These are phyloP conservation scores for Subacronicta megacephala DNA, from an alignment of 2,888 invertebrate species.

Conservation along the genomic window DNA sequence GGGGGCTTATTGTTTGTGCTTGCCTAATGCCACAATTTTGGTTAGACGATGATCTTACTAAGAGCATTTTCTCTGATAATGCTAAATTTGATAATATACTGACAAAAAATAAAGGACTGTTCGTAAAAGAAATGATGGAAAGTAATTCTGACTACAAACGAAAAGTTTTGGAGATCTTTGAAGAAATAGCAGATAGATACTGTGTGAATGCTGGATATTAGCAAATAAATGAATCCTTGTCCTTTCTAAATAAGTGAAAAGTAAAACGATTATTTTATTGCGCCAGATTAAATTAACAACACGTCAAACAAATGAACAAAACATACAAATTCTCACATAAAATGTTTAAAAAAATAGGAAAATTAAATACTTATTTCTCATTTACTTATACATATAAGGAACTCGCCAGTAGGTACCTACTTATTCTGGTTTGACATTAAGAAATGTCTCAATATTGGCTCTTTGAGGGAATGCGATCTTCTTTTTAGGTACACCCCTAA, in stretches of 20 bases:
- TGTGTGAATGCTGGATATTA: slow-evolving; percentile 57
- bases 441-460: background rate
- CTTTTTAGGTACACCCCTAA: slow-evolving; percentile 31
- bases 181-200: slow-evolving; percentile 88
- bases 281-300: no score
- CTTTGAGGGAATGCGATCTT: slow-evolving; percentile 9
- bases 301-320: no score
- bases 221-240: background rate
- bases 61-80: slow-evolving; percentile 81
- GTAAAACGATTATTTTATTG: no score
- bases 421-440: background rate
- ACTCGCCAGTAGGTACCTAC: no score
- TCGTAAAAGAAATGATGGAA: slow-evolving; percentile 88
- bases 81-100: slow-evolving; percentile 89
- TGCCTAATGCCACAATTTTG: slow-evolving; percentile 88
- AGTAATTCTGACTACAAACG: slow-evolving; percentile 82
- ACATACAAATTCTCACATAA: background rate
- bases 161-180: slow-evolving; percentile 87
- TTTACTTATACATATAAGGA: no score
- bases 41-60: slow-evolving; percentile 85
- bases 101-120: slow-evolving; percentile 84
- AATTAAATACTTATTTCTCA: no score
- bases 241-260: no score
- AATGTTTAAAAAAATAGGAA: background rate
- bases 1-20: slow-evolving; percentile 88